Evolutionary conservation across 2,113 vertebrate genomes (phyloP).

Genomic region (Mastomys coucha): DNA sequence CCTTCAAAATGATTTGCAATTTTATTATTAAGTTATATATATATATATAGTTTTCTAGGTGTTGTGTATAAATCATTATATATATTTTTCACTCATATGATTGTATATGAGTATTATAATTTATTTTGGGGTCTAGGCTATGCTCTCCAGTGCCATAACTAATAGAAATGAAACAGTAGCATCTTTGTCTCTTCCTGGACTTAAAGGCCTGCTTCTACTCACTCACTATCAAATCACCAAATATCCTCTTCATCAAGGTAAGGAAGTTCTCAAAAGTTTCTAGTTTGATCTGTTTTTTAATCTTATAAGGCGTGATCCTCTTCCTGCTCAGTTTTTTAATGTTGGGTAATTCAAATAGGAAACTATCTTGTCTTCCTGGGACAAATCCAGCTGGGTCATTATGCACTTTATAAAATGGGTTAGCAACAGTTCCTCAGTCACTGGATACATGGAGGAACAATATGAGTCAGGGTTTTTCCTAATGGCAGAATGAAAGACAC

Average conservation of each 20-base stretch:
- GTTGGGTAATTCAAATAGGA: neutral
- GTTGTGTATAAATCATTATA: neutral
- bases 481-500: neutral
- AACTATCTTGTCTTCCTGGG: constrained; percentile 21
- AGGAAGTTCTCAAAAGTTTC: neutral
- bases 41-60: neutral
- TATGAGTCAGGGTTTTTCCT: neutral
- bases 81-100: neutral
- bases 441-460: neutral
- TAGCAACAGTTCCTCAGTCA: neutral
- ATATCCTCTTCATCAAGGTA: neutral
- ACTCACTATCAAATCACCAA: neutral
- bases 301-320: neutral
- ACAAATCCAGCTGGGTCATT: neutral
- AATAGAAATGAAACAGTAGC: neutral
- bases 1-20: constrained; percentile 3
- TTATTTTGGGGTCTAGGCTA: neutral
- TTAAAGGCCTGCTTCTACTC: neutral
- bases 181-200: neutral
- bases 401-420: constrained; percentile 22
- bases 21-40: constrained; percentile 3
- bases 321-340: neutral
- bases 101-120: neutral
- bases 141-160: neutral
- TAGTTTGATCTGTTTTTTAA: neutral